phyloP scores from a whole-genome alignment of 92 coral and sea anemone species.

The Hydrozoanthus gracilis region DNA sequence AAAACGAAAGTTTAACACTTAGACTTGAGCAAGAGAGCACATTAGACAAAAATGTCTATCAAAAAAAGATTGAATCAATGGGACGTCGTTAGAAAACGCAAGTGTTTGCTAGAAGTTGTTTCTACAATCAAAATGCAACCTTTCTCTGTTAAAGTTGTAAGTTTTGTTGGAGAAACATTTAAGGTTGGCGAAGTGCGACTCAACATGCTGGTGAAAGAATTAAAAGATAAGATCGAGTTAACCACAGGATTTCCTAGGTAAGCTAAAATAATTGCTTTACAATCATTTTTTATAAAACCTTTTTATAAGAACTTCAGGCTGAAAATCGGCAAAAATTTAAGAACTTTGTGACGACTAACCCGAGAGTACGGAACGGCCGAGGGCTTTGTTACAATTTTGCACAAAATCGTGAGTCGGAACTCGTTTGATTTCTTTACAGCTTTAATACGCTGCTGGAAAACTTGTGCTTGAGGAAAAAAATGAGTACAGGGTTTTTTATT shows the following conservation, averaged over 20 bases:
- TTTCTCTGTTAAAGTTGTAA: conserved; percentile 5
- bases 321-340: no score
- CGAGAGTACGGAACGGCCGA: no score
- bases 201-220: background rate
- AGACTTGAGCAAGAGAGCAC: background rate
- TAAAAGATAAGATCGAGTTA: conserved; percentile 26
- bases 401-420: no score
- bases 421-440: no score
- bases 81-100: conserved; percentile 3
- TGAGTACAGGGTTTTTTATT: no score
- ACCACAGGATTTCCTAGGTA: conserved; percentile 40
- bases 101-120: background rate
- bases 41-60: background rate
- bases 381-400: no score
- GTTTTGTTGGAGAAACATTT: conserved; percentile 29
- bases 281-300: background rate
- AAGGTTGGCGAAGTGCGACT: background rate
- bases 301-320: no score
- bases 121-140: conserved; percentile 1
- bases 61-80: background rate
- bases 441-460: no score
- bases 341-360: background rate
- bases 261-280: background rate
- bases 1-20: no score
- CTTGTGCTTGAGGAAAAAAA: no score